These are phyloP conservation scores for Conopomorpha cramerella DNA, from an alignment of 1,140 invertebrate genomes.

Conservation along the genomic window DNA sequence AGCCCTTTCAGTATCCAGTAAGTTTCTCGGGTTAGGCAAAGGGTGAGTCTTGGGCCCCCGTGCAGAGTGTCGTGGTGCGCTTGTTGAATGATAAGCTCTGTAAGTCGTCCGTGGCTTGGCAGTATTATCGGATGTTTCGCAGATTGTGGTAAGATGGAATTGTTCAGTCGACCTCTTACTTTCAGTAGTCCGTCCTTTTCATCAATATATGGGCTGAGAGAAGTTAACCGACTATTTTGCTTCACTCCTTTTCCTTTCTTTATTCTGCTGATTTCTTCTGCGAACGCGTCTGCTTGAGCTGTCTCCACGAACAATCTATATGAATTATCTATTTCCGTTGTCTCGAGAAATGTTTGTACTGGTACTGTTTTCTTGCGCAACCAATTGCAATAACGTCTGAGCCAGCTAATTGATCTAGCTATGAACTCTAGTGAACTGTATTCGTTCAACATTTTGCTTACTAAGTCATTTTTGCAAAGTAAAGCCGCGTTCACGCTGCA, in stretches of 20 bases:
- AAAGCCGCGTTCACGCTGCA: too few relatives aligned
- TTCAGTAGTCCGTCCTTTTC: slow-evolving; percentile 24
- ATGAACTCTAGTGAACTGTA: too few relatives aligned
- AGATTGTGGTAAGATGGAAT: slow-evolving; percentile 17
- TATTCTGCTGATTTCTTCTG: slow-evolving; percentile 9
- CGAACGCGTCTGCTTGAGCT: slow-evolving; percentile 7
- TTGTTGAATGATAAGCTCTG: slow-evolving; percentile 22
- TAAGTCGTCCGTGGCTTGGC: slow-evolving; percentile 15
- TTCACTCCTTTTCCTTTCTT: slow-evolving; percentile 5
- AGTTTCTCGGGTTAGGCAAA: slow-evolving; percentile 10
- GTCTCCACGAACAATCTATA: too few relatives aligned
- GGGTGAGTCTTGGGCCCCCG: slow-evolving; percentile 9
- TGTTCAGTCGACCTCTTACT: slow-evolving; percentile 37
- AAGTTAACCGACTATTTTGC: slow-evolving; percentile 9
- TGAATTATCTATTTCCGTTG: too few relatives aligned
- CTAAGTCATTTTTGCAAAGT: too few relatives aligned
- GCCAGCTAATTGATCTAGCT: too few relatives aligned
- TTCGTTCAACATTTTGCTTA: too few relatives aligned
- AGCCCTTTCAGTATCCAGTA: slow-evolving; percentile 21
- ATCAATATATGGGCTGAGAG: slow-evolving; percentile 34
- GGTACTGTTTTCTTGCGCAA: too few relatives aligned
- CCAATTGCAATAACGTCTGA: too few relatives aligned
- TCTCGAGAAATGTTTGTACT: too few relatives aligned
- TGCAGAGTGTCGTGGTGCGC: slow-evolving; percentile 10
- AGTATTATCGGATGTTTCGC: slow-evolving; percentile 46